Base-by-base conservation (phyloP, 2,888 invertebrate species). In the Sialis fuliginosa region DNA sequence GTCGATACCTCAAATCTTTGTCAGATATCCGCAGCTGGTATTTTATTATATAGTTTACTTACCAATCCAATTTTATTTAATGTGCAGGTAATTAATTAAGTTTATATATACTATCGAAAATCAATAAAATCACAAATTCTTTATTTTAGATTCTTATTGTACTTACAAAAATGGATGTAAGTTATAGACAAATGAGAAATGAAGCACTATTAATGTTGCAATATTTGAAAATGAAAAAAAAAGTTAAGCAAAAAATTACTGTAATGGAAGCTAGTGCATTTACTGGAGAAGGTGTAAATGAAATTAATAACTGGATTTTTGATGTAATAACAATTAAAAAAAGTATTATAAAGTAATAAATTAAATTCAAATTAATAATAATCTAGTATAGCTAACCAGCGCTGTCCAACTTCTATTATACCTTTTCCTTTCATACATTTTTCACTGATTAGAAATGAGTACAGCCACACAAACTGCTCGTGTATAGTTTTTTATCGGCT, bases 131-230 rank as follows among this genome's bases (percentile, higher is more conserved):
- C 6, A 44, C 34, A 33, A 43, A 22, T 46, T 39, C 10, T 49
- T 46, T 48, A 50, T 65, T 65, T 6, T 60, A 80, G 78, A 71
- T 80, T 52, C 69, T 84, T 13, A 60, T 88, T 48, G 79, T 86
- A 1, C 62, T 89, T 7, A 77, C 80, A 9, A 89, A 89, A 68
- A 87, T 85, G 83, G 88, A 89, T 56, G 77, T 82, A 1, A 85
- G 87, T 5, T 87, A 88, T 62, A 70, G 86, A 8, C 88, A 88
- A 59, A 87, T 88, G 85, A 70, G 87, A 44, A 88, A 88, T 60
- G 87, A 89, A 59, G 85, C 87, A 0, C 63, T 88, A 31, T 67
- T 88, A 2, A 88, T 88, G 82, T 65, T 89, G 52, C 85, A 88
- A 62, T 75, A 81, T 63, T 70, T 72, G 6, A 73, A 82, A 41